phyloP scores from a whole-genome alignment of 2,888 invertebrate genomes.

The Crematogaster levior region DNA sequence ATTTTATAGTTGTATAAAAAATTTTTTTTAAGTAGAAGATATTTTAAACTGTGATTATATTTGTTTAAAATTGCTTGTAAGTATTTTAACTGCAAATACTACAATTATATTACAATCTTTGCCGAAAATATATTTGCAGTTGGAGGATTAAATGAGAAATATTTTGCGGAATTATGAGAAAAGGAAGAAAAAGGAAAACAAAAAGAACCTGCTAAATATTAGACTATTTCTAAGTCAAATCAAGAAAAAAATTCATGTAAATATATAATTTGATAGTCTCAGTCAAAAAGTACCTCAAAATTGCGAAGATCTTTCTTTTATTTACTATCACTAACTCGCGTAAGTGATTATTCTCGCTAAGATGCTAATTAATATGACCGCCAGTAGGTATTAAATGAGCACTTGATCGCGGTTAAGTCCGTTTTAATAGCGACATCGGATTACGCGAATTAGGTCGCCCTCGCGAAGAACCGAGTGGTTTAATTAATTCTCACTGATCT shows the following conservation, averaged over 20 bases:
- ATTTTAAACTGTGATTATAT: background rate
- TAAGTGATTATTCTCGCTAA: constrained; percentile 52
- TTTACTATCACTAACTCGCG: constrained; percentile 2
- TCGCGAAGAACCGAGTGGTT: constrained; percentile 47
- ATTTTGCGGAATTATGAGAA: background rate
- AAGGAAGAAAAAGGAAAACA: too few species aligned
- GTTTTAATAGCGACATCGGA: constrained; percentile 61
- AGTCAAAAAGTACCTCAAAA: background rate
- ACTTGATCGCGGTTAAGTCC: constrained; percentile 59
- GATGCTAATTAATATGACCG: constrained; percentile 53
- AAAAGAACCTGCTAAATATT: background rate
- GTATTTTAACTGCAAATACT: background rate
- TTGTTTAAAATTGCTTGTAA: background rate
- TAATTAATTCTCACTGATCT: constrained; percentile 68
- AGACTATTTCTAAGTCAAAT: background rate
- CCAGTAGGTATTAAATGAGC: constrained; percentile 51
- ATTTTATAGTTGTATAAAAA: background rate
- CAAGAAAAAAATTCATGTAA: background rate
- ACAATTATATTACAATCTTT: background rate
- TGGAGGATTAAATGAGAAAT: background rate
- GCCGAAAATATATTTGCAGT: background rate
- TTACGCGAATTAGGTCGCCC: constrained; percentile 51
- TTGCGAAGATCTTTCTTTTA: background rate
- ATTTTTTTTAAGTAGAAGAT: background rate
- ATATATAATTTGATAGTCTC: background rate